Conservation (phyloP, 2,113 vertebrate genomes). For the Sturnira hondurensis region DNA sequence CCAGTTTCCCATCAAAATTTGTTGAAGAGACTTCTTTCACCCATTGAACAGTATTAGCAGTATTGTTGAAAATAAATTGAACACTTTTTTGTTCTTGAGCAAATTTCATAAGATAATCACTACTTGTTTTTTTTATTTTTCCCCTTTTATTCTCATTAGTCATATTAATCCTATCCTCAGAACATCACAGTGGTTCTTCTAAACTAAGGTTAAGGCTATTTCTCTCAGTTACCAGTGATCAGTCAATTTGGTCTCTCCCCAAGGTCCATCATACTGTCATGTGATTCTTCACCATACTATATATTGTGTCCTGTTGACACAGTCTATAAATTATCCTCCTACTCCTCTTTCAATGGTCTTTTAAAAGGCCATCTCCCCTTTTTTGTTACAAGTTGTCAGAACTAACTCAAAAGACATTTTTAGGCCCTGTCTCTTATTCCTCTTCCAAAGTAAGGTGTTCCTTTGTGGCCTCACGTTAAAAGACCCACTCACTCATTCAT, state of each 20-base stretch:
- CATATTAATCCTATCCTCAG: background rate
- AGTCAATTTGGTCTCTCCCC: background rate
- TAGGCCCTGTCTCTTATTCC: background rate
- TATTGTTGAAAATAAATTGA: background rate
- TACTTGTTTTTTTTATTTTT: background rate
- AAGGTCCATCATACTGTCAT: background rate
- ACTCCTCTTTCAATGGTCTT: background rate
- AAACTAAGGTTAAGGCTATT: background rate
- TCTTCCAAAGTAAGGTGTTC: background rate
- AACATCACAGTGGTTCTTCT: background rate
- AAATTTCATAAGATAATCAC: background rate
- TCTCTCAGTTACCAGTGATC: background rate
- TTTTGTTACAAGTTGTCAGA: background rate
- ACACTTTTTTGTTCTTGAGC: background rate
- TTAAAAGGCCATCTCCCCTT: background rate
- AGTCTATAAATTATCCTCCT: background rate
- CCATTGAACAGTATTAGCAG: background rate
- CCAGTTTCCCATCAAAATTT: background rate
- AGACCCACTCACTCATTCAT: background rate
- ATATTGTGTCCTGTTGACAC: background rate
- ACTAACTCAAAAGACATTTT: background rate
- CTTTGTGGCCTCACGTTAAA: background rate
- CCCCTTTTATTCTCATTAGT: background rate
- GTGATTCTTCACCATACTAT: background rate
- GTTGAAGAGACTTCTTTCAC: background rate